phyloP scores from a whole-genome alignment of 2,797 vertebrate genomes.

The Leptatherina wallacei region DNA sequence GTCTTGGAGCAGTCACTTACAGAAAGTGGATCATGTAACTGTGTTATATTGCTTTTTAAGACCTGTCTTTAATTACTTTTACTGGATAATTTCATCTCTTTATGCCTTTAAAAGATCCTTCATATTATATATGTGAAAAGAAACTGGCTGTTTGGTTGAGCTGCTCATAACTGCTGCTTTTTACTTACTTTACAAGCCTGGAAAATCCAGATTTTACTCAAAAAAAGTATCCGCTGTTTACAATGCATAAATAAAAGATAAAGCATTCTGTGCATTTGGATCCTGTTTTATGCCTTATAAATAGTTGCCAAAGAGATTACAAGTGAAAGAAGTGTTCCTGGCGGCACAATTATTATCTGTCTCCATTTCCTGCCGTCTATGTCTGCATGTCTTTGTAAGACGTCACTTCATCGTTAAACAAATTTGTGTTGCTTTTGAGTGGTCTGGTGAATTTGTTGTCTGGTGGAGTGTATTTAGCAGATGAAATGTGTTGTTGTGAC shows the following conservation, averaged over 20 bases:
- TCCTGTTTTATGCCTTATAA: constrained; percentile 43
- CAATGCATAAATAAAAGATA: constrained; percentile 9
- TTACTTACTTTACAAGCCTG: background rate
- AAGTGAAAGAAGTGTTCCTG: constrained; percentile 41
- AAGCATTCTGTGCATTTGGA: constrained; percentile 3
- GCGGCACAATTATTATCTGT: constrained; percentile 46
- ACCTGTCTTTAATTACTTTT: background rate
- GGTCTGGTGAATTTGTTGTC: constrained; percentile 67
- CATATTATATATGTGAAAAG: background rate
- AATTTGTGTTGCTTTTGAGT: constrained; percentile 63
- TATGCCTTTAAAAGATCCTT: no score
- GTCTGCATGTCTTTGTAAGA: constrained; percentile 65
- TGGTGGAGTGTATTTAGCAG: constrained; percentile 68
- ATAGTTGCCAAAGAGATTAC: constrained; percentile 61
- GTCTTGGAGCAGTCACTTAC: background rate
- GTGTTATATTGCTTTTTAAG: background rate
- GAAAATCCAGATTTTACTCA: constrained; percentile 1
- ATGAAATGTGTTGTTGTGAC: constrained; percentile 77
- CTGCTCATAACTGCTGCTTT: background rate
- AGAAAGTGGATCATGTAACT: no score
- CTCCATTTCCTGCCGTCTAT: constrained; percentile 53
- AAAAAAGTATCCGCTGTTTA: constrained; percentile 8
- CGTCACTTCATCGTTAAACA: constrained; percentile 65
- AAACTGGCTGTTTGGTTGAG: background rate
- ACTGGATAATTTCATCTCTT: background rate